Evolutionary conservation across 1,140 invertebrate species (phyloP).

Genomic region (Pemphigus obesinymphae): DNA sequence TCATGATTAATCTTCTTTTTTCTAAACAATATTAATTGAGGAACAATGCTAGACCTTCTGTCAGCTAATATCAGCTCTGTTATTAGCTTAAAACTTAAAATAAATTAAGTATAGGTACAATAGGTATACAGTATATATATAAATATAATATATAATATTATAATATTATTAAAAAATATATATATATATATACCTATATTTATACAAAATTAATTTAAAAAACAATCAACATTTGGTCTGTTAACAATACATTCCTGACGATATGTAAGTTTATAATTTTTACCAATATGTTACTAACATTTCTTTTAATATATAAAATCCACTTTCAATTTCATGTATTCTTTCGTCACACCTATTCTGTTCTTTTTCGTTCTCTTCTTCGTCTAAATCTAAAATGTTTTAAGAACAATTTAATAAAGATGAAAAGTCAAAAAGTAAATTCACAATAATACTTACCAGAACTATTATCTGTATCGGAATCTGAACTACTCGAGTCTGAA

Average conservation of each 20-base stretch:
- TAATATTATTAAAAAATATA: background rate
- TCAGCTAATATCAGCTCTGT: too few relatives aligned
- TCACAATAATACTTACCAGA: conserved; percentile 49
- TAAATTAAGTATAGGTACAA: too few relatives aligned
- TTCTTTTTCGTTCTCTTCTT: conserved; percentile 80
- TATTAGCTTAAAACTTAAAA: too few relatives aligned
- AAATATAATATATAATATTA: too few relatives aligned
- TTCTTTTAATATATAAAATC: conserved; percentile 60
- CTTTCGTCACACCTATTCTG: conserved; percentile 79
- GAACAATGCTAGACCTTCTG: too few relatives aligned
- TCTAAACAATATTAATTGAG: too few relatives aligned
- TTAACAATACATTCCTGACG: too few relatives aligned
- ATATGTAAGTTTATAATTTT: too few relatives aligned
- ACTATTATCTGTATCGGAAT: conserved; percentile 54
- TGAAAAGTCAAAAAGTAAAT: background rate
- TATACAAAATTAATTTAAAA: too few relatives aligned
- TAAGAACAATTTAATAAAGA: conserved; percentile 18
- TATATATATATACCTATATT: background rate
- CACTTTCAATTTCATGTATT: conserved; percentile 79
- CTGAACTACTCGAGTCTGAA: conserved; percentile 48
- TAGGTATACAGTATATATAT: too few relatives aligned
- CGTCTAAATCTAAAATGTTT: conserved; percentile 71
- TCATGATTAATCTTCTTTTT: background rate
- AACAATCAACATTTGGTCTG: too few relatives aligned
- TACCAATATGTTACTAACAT: conserved; percentile 35